Evolutionary conservation across 2,797 vertebrate genomes (phyloP), one percentile per base, ranked within the genome.

Genomic region (Clarias pachynema): DNA sequence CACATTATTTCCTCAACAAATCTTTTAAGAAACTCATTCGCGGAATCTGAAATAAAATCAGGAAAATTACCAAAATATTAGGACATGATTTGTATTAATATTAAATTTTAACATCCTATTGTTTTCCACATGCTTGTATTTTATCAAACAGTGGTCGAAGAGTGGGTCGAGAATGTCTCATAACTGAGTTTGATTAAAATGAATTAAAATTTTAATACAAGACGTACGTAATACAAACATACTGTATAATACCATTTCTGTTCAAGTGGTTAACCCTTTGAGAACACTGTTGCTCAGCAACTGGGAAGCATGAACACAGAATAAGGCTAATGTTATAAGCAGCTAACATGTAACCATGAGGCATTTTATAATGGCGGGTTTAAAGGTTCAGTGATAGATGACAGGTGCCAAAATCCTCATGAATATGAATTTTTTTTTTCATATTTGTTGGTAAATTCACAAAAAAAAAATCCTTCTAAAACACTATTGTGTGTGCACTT

Each of bases 341-440:
- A 77, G 74, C 49, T 77, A 59, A 77, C 0, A 49, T 29, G n/a
- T 77, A 59, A 34, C 26, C 26, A 77, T 59, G 26, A 77, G 34
- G 16, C 29, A 31, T 77, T 59, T 77, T 57, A 34, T 73, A 73
- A 2, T 1, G 24, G 2, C n/a, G 18, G 0, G 18, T 29, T 56
- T n/a, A 75, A 56, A 75, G n/a, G 7, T 31, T 56, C 49, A 56
- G 0, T 18, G n/a, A 4, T 49, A 49, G 18, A 18, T 15, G 8
- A 29, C 26, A 56, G 3, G 15, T 29, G 72, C 70, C 70, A 73
- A 53, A 73, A 73, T 73, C 44, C 70, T 72, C 69, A 72, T 24
- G 69, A 44, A 44, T 44, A 24, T 72, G 37, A 72, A n/a, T 1
- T 29, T 53, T 75, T 29, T 5, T 20, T 5, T 40, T 49, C 9